A percentile compares a stretch with the other conserved stretches of the same genome.
phyloP scores from a whole-genome alignment of 1,140 invertebrate species.

The Cryptotermes secundus region DNA sequence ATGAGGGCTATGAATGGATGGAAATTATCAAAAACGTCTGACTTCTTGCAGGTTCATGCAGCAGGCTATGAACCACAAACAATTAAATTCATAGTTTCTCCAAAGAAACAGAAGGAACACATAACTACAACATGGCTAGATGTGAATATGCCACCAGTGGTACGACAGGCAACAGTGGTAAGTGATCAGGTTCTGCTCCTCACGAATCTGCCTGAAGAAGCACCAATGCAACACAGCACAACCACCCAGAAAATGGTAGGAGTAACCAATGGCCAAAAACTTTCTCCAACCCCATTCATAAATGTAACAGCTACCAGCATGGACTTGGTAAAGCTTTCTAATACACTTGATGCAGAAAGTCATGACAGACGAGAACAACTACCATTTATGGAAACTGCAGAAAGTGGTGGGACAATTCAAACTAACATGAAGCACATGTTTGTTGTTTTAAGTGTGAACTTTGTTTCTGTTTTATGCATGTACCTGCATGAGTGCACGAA shows the following conservation, averaged over 20 bases:
- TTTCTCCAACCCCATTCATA: not conserved
- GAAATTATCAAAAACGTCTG: not conserved
- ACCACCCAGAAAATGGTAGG: not conserved
- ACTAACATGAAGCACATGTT: not conserved
- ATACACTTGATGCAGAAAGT: not conserved
- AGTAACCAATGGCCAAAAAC: not conserved
- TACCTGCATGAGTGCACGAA: not conserved
- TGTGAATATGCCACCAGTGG: not conserved
- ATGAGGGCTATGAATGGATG: not conserved
- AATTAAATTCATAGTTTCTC: slow-evolving; percentile 6
- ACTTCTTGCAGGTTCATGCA: slow-evolving; percentile 22
- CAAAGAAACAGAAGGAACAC: not conserved
- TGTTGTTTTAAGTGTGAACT: not conserved
- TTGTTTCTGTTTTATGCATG: not conserved
- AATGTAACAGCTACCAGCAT: not conserved
- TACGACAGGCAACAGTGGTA: not conserved
- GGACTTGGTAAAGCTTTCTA: not conserved
- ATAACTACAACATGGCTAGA: not conserved
- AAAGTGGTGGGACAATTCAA: not conserved
- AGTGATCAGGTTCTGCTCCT: not conserved
- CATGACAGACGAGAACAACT: not conserved
- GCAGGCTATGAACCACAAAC: not conserved
- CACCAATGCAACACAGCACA: not conserved
- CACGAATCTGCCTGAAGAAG: not conserved
- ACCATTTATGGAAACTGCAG: not conserved